Conservation (phyloP, 1,140 invertebrate species). For the Trigoniulus corallinus region DNA sequence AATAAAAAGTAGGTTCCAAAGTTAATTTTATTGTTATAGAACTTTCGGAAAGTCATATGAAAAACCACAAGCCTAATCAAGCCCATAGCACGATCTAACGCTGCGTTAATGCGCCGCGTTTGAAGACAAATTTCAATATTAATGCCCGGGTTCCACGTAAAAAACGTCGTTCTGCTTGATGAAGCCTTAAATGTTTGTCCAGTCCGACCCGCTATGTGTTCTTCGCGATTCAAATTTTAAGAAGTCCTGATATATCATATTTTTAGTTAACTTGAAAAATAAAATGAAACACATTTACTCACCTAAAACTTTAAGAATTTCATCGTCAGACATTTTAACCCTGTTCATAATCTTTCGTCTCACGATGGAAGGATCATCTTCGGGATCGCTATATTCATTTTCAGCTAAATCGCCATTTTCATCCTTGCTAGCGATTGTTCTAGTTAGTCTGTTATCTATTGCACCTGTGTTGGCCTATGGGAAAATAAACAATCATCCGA, state of each 20-base stretch:
- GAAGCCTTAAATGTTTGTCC: too few relatives aligned
- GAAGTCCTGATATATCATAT: background rate
- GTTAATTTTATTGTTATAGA: too few relatives aligned
- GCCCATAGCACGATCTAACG: too few relatives aligned
- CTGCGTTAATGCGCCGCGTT: too few relatives aligned
- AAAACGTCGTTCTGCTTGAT: too few relatives aligned
- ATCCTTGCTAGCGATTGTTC: background rate
- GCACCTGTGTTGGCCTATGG: background rate
- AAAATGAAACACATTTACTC: constrained; percentile 16
- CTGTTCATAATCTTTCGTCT: constrained; percentile 36
- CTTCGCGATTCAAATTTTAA: constrained; percentile 11
- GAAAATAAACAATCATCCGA: constrained; percentile 1
- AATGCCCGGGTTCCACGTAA: too few relatives aligned
- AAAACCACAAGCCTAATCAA: too few relatives aligned
- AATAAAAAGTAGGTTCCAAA: too few relatives aligned
- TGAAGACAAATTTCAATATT: too few relatives aligned
- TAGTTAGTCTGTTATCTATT: background rate
- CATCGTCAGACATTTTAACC: constrained; percentile 49
- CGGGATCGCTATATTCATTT: constrained; percentile 1
- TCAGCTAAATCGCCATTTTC: background rate
- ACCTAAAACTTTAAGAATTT: constrained; percentile 67
- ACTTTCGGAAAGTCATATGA: too few relatives aligned
- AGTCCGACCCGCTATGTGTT: too few relatives aligned
- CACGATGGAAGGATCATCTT: constrained; percentile 17
- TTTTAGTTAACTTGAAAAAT: background rate